Base-by-base conservation (phyloP, 2,797 vertebrate species). In the Danio albolineatus region DNA sequence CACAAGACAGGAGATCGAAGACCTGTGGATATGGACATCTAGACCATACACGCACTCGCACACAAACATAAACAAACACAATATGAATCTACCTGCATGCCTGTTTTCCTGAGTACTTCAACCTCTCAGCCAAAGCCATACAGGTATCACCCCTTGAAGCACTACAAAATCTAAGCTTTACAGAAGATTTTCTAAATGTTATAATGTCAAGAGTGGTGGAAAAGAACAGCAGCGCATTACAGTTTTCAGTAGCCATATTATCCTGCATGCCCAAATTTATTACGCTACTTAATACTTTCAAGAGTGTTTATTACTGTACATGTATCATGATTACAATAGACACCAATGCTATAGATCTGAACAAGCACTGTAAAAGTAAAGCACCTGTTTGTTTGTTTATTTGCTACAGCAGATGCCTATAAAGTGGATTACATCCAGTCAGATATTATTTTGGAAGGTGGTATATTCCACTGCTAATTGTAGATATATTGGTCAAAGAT, bases 11-110 rank as follows among this genome's bases (percentile, higher is more conserved):
- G 98, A 48, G 94, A 96, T 71, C 94, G 98, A 75, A 95, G 98
- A 81, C 98, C 98, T 0, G 96, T 98, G 89, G 96, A 99, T 88
- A 96, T 99, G 96, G 95, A 97, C 92, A 96, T 99, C 86, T 99
- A 97, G 91, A 90, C 56, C 62, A 21, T 60, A 41, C 41, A 76
- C 79, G 81, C 78, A 86, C 1, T 43, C 60, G 66, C 21, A 75
- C 49, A 85, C 78, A 76, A 57, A 64, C 79, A 84, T 74, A 54
- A 71, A 82, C 60, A 73, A 71, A 82, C 60, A 73, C 17, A 41
- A 48, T 78, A 71, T 80, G 49, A 60, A 76, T 72, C 76, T 77
- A 78, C 79, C 60, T 79, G 59, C 69, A 77, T 76, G 77, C 79
- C 75, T 82, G 62, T 84, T 57, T 70, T 74, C 76, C 75, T 76